Percentiles rank a stretch among this genome's conserved stretches.
These are phyloP conservation scores for Spheniscus humboldti DNA, from an alignment of 2,797 vertebrate species.

Conservation along the genomic window DNA sequence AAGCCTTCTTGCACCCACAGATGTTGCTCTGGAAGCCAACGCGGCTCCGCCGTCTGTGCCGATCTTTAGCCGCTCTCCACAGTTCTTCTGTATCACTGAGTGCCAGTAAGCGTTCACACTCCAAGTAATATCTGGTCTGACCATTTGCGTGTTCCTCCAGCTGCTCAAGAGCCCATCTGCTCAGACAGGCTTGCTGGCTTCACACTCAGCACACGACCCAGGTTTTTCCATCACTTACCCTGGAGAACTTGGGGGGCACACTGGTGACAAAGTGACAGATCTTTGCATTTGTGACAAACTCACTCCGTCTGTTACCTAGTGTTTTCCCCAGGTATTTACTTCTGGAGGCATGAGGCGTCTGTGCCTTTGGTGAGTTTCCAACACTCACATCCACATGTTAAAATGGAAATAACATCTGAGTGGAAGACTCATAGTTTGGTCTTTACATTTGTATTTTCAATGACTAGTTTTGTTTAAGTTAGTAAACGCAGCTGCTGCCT, in stretches of 20 bases:
- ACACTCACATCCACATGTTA: conserved; percentile 58
- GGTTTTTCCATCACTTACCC: not conserved
- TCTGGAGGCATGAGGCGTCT: conserved; percentile 11
- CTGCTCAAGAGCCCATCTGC: conserved; percentile 48
- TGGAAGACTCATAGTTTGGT: conserved; percentile 50
- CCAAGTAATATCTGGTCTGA: conserved; percentile 22
- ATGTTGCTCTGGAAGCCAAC: not conserved
- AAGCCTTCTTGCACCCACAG: not conserved
- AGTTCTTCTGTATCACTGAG: not conserved
- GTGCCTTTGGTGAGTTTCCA: conserved; percentile 53
- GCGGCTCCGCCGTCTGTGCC: not conserved
- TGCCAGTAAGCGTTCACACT: conserved; percentile 8
- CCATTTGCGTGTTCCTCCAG: conserved; percentile 37
- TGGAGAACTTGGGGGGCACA: not conserved
- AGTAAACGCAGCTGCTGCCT: conserved; percentile 67
- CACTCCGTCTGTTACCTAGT: not conserved
- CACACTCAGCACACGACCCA: not conserved
- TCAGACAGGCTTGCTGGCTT: conserved; percentile 1
- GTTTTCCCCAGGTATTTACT: conserved; percentile 42
- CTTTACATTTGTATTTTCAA: conserved; percentile 64
- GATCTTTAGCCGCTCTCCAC: not conserved
- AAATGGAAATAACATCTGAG: conserved; percentile 60
- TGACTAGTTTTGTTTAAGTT: conserved; percentile 67
- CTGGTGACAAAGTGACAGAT: not conserved
- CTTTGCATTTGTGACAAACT: conserved; percentile 20